Evolutionary conservation across 2,888 invertebrate species (phyloP).

Genomic region (Drosophila austrosaltans): DNA sequence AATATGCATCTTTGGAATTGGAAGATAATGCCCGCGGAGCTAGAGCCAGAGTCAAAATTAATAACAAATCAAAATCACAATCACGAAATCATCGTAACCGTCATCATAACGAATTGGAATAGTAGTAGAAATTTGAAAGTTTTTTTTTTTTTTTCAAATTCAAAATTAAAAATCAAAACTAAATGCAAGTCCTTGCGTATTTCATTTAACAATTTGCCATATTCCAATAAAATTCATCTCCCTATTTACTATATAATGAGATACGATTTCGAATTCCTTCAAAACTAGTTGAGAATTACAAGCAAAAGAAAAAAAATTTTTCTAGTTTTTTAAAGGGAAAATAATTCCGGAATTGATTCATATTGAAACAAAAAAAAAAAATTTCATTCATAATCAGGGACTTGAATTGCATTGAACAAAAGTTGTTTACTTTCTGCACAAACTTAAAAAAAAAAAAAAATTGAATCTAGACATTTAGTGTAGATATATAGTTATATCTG

Average conservation of each 20-base stretch:
- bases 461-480: slow-evolving; percentile 8
- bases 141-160: not conserved
- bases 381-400: not conserved
- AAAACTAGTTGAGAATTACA: slow-evolving; percentile 2
- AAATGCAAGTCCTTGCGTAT: not conserved
- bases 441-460: slow-evolving; percentile 14
- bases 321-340: not conserved
- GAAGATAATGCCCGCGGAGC: slow-evolving; percentile 22
- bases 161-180: not conserved
- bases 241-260: too few species aligned
- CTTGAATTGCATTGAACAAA: not conserved
- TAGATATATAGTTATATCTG: slow-evolving; percentile 13
- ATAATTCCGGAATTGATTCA: not conserved
- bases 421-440: slow-evolving; percentile 14
- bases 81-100: not conserved
- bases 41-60: slow-evolving; percentile 10
- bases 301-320: not conserved
- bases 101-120: slow-evolving; percentile 7
- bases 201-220: not conserved
- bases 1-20: slow-evolving; percentile 9
- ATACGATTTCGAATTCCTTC: not conserved
- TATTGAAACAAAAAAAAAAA: not conserved
- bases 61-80: slow-evolving; percentile 1
- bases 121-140: not conserved
- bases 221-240: too few species aligned